phyloP scores from a whole-genome alignment of 2,888 invertebrate species.

The Lithodes maja region DNA sequence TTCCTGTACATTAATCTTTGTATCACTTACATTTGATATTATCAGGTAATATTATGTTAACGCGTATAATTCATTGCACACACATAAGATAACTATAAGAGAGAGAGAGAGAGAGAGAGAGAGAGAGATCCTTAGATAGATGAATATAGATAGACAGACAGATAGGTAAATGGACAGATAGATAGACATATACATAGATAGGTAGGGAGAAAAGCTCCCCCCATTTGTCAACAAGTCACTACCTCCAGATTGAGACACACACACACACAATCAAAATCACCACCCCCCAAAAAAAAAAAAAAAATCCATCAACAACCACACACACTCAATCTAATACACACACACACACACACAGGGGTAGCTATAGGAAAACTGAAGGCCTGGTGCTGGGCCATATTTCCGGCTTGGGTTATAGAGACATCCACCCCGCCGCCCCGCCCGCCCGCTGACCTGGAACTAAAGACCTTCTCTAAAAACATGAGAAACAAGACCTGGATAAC shows the following conservation, averaged over 20 bases:
- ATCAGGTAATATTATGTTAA: no score
- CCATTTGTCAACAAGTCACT: no score
- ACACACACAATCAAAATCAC: background rate
- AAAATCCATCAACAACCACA: background rate
- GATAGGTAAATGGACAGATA: no score
- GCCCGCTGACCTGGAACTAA: slow-evolving; percentile 14
- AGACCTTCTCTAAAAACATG: slow-evolving; percentile 17
- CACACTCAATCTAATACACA: background rate
- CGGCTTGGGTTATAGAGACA: slow-evolving; percentile 6
- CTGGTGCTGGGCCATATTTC: background rate
- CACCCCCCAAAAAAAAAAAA: background rate
- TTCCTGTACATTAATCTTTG: no score
- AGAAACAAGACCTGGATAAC: background rate
- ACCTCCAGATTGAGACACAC: background rate
- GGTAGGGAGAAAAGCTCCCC: no score
- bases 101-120: no score
- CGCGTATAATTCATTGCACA: no score
- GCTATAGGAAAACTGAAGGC: background rate
- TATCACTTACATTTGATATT: no score
- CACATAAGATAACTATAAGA: no score
- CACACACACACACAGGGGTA: background rate
- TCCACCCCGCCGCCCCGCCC: slow-evolving; percentile 2
- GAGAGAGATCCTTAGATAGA: no score
- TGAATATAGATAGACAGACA: no score
- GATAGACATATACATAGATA: no score